Base-by-base conservation (phyloP, 1,140 invertebrate species). In the Microvelia longipes region DNA sequence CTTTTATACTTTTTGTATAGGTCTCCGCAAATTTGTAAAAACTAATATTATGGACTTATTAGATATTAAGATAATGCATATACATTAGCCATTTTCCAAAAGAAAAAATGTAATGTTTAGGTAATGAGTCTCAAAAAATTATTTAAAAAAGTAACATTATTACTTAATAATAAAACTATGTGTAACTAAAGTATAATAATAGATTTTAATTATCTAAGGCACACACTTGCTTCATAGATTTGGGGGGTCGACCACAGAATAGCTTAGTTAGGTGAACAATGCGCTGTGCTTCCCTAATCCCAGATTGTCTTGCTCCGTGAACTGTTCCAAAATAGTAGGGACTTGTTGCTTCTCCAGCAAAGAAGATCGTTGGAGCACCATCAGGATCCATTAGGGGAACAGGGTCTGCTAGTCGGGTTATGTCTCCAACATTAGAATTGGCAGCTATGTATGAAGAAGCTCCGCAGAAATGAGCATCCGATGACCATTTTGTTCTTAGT, bases 331-430 rank as follows among this genome's bases (percentile, higher is more conserved):
- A 88, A 71, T 88, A 85, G 28, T 86, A 84, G 2, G 88, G 81
- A 74, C 90, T 86, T 0, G 91, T 93, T 0, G 91, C 92, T 81
- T 95, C 93, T 0, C 93, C 93, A 60, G 92, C 93, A 79, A 95
- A 96, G 26, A 93, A 77, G 24, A 96, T 76, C 29, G 84, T 82
- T 0, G 88, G 85, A 0, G 70, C 62, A 11, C 85, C 81, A 27
- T 82, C 76, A 0, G 83, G 78, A 69, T 84, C 82, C 71, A 83
- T 80, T 0, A 82, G 84, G 26, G 86, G 87, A 64, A 90, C 78
- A 0, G 88, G 87, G 68, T 79, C 81, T 0, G 86, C 85, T 60
- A 90, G 74, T 73, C 87, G 84, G 0, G 25, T 29, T 2, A 71
- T 63, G 15, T 70, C 30, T 27, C 83, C 85, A 0, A 87, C 83